These are phyloP conservation scores for Epizoanthus scotinus DNA, from an alignment of 92 coral and sea anemone genomes.

Conservation along the genomic window DNA sequence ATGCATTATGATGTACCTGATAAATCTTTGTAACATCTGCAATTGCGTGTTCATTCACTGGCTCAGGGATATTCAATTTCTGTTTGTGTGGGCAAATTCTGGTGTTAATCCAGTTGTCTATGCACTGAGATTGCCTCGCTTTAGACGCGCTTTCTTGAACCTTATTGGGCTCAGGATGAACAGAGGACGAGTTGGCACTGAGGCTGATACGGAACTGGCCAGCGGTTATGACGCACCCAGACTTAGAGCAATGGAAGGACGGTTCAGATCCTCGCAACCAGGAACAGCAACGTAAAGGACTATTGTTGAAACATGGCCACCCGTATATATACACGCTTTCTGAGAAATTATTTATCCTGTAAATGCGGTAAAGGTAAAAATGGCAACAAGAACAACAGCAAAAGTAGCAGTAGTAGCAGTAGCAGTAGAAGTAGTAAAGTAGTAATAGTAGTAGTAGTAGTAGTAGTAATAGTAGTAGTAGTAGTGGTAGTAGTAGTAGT, in stretches of 20 bases:
- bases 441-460: too few relatives aligned
- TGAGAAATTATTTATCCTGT: too few relatives aligned
- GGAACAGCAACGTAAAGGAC: too few relatives aligned
- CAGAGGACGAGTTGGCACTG: background rate
- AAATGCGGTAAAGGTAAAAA: too few relatives aligned
- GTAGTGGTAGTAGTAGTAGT: too few relatives aligned
- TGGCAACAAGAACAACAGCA: too few relatives aligned
- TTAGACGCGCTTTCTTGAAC: conserved; percentile 51
- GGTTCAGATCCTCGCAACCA: background rate
- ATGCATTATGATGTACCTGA: conserved; percentile 60
- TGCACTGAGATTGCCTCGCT: conserved; percentile 52
- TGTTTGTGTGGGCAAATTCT: conserved; percentile 73
- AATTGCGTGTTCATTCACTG: conserved; percentile 69
- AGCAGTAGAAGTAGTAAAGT: too few relatives aligned
- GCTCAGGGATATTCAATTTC: conserved; percentile 65
- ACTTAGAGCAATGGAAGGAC: conserved; percentile 2
- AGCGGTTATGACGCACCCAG: background rate
- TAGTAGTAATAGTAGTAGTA: too few relatives aligned
- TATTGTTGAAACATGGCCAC: too few relatives aligned
- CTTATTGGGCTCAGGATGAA: background rate
- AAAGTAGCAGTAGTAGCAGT: too few relatives aligned
- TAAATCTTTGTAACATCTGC: conserved; percentile 70
- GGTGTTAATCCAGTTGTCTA: conserved; percentile 71
- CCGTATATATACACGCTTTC: too few relatives aligned
- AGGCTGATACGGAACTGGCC: background rate